Evolutionary conservation across 2,113 vertebrate genomes (phyloP).

Genomic region (Oceanodroma tethys): DNA sequence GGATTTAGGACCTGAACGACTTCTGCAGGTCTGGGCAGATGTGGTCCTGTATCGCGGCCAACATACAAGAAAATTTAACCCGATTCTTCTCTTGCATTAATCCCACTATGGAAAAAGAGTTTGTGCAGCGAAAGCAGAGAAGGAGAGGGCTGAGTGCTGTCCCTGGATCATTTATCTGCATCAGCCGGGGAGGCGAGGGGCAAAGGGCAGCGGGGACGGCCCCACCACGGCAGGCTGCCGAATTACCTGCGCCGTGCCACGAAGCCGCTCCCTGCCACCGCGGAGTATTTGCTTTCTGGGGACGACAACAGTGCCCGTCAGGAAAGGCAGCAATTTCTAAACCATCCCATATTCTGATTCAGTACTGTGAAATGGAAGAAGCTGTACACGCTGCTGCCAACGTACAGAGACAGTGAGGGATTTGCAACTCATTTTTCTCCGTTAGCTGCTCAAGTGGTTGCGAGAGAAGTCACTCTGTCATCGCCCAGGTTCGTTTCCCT

Average conservation of each 20-base stretch:
- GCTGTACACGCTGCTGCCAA: neutral
- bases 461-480: neutral
- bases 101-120: neutral
- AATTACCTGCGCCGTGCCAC: rapidly evolving
- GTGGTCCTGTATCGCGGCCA: neutral
- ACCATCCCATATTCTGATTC: rapidly evolving
- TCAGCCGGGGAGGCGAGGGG: neutral
- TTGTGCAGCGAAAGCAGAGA: neutral
- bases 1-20: neutral
- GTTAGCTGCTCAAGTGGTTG: neutral
- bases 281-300: neutral
- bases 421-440: neutral
- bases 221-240: neutral
- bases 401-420: neutral
- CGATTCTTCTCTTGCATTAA: neutral
- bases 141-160: neutral
- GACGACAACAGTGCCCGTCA: neutral
- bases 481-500: neutral
- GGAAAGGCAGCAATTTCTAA: neutral
- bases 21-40: conserved; percentile 10
- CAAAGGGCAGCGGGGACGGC: neutral
- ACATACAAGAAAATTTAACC: neutral
- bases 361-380: neutral
- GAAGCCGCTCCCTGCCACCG: neutral
- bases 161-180: rapidly evolving